A percentile compares a stretch with the other conserved stretches of the same genome.
phyloP scores from a whole-genome alignment of 2,797 vertebrate genomes.

The Pseudopleuronectes americanus region DNA sequence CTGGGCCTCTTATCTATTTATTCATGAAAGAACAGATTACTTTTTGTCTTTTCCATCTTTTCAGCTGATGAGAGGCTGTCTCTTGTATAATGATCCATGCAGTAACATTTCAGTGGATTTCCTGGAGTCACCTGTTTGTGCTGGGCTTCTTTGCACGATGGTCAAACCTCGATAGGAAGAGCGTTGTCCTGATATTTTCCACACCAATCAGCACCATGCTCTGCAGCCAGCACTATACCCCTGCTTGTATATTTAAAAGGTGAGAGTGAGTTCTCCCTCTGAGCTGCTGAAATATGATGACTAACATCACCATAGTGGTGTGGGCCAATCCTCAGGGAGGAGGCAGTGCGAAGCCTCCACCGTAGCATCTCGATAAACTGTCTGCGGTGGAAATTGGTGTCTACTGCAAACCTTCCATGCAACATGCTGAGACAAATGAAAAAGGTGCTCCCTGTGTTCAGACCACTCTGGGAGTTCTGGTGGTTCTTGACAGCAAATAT shows the following conservation, averaged over 20 bases:
- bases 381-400: constrained; percentile 12
- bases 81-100: too few relatives aligned
- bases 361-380: constrained; percentile 3
- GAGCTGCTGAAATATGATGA: constrained; percentile 7
- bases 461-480: not conserved
- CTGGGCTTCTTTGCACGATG: too few relatives aligned
- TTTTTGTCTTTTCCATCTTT: too few relatives aligned
- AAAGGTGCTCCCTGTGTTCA: constrained; percentile 6
- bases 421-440: constrained; percentile 1
- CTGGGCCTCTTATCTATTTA: too few relatives aligned
- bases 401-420: not conserved
- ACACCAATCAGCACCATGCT: not conserved
- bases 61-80: too few relatives aligned
- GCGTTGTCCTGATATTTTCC: too few relatives aligned
- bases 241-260: not conserved
- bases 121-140: too few relatives aligned
- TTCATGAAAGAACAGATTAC: too few relatives aligned
- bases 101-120: too few relatives aligned
- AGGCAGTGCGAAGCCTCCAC: not conserved
- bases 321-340: not conserved
- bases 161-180: too few relatives aligned
- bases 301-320: constrained; percentile 5
- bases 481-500: too few relatives aligned
- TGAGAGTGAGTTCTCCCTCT: not conserved
- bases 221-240: too few relatives aligned